Conservation (phyloP, 2,888 invertebrate genomes). For the Leucozona laternaria region DNA sequence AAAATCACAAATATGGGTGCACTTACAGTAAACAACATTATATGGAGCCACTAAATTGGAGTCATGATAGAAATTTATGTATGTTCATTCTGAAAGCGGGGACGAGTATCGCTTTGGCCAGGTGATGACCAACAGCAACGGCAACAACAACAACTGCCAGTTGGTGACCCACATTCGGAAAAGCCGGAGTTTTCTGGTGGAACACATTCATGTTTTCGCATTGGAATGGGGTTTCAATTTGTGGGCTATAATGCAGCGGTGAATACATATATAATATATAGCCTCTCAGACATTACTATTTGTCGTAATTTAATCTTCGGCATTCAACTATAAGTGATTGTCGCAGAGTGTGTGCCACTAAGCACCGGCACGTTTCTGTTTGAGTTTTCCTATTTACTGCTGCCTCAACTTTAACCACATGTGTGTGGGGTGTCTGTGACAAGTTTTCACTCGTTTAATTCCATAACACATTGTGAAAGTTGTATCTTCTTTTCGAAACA, state of each 20-base stretch:
- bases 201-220: neutral
- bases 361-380: slow-evolving; percentile 2
- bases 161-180: slow-evolving; percentile 23
- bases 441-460: slow-evolving; percentile 28
- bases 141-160: neutral
- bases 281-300: neutral
- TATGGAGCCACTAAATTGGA: slow-evolving; percentile 10
- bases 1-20: slow-evolving; percentile 46
- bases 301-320: slow-evolving; percentile 21
- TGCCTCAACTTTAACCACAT: neutral
- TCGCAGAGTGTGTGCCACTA: slow-evolving; percentile 3
- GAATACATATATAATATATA: no score
- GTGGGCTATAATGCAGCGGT: neutral
- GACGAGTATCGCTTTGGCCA: slow-evolving; percentile 11
- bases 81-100: slow-evolving; percentile 4
- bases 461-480: slow-evolving; percentile 51
- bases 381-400: slow-evolving; percentile 7
- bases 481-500: neutral
- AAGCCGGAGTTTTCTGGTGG: slow-evolving; percentile 17
- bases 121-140: slow-evolving; percentile 20
- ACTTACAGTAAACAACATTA: slow-evolving; percentile 49
- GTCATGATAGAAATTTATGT: neutral
- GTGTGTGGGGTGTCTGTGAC: slow-evolving; percentile 12
- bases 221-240: slow-evolving; percentile 15
- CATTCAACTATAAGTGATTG: slow-evolving; percentile 14